phyloP scores from a whole-genome alignment of 2,888 invertebrate genomes.

The Nesidiocoris tenuis region DNA sequence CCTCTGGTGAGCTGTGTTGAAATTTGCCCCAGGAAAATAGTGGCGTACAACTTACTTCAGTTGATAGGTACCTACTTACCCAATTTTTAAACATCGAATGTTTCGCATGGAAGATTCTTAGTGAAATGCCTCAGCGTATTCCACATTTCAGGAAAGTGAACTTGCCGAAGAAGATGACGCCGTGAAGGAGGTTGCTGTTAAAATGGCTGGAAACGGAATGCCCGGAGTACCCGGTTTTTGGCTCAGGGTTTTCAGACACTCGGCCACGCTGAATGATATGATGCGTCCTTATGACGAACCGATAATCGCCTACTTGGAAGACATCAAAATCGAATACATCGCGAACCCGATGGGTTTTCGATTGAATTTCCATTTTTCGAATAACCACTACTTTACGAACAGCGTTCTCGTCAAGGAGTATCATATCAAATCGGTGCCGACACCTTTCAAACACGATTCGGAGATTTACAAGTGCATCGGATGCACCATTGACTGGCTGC shows the following conservation, averaged over 20 bases:
- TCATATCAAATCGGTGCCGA: conserved; percentile 84
- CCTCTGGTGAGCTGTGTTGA: not conserved
- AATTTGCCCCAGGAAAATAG: too few species aligned
- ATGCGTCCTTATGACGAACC: conserved; percentile 86
- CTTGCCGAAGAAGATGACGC: conserved; percentile 33
- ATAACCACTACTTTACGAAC: conserved; percentile 89
- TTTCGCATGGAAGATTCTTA: too few species aligned
- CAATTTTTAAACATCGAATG: too few species aligned
- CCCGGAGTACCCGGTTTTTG: conserved; percentile 91
- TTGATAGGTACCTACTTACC: too few species aligned
- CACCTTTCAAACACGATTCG: conserved; percentile 84
- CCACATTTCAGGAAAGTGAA: conserved; percentile 15
- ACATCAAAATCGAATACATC: conserved; percentile 67
- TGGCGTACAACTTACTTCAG: too few species aligned
- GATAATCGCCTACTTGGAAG: conserved; percentile 77
- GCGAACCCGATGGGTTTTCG: conserved; percentile 71
- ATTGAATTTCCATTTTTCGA: conserved; percentile 86
- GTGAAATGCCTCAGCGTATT: not conserved
- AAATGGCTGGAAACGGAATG: not conserved
- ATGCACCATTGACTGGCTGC: conserved; percentile 72
- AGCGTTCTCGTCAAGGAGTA: conserved; percentile 85
- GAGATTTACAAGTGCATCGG: conserved; percentile 86
- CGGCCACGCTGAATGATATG: conserved; percentile 81
- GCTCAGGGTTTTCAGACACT: conserved; percentile 91
- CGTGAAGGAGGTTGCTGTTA: conserved; percentile 30